Evolutionary conservation across 2,888 invertebrate genomes (phyloP).

Genomic region (Amblyteles armatorius): DNA sequence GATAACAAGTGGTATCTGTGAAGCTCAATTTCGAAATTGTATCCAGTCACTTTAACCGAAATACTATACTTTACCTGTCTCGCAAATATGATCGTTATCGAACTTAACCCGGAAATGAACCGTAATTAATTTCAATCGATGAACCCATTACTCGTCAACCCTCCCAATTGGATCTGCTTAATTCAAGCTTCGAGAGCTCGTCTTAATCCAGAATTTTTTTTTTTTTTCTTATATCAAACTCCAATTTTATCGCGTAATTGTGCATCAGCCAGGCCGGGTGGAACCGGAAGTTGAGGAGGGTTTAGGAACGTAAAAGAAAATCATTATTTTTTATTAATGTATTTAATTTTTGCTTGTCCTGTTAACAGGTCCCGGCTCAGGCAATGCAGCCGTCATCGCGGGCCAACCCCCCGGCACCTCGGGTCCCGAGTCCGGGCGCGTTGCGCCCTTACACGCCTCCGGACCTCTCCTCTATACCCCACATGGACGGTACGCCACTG

Average conservation of each 20-base stretch:
- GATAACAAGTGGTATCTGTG: neutral
- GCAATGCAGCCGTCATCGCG: constrained; percentile 82
- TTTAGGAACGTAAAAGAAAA: too few species aligned
- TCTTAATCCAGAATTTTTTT: too few species aligned
- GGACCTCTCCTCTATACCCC: constrained; percentile 82
- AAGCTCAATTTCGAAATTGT: neutral
- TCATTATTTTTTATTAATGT: neutral
- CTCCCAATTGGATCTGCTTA: too few species aligned
- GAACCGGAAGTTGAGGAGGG: too few species aligned
- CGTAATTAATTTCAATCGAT: too few species aligned
- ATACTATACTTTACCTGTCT: neutral
- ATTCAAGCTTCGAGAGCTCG: too few species aligned
- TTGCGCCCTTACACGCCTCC: constrained; percentile 82
- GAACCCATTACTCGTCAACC: too few species aligned
- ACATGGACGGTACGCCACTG: constrained; percentile 82
- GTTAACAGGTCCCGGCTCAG: constrained; percentile 81
- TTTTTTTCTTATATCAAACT: too few species aligned
- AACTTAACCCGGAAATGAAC: too few species aligned
- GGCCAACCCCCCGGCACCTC: constrained; percentile 79
- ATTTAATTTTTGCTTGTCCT: neutral
- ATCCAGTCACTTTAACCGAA: neutral
- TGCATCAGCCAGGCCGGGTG: too few species aligned
- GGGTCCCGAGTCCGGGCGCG: constrained; percentile 76
- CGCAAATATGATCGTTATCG: too few species aligned
- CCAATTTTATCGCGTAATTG: too few species aligned